Evolutionary conservation across 2,113 vertebrate genomes (phyloP), one percentile per base, ranked within the genome.

Genomic region (Acanthochromis polyacanthus): DNA sequence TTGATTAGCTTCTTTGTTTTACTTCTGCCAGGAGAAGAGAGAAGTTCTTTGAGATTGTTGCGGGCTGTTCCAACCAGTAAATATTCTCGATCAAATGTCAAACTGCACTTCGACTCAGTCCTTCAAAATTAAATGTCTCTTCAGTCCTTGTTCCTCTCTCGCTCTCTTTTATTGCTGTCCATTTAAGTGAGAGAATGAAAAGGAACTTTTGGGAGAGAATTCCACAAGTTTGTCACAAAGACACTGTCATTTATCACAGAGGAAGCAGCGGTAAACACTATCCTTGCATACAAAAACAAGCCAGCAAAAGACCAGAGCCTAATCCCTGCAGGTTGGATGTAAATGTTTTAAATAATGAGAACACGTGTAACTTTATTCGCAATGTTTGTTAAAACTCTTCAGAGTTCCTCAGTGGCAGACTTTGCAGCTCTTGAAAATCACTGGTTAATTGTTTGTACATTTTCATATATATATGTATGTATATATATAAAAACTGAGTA

Each of bases 361-460:
- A 81, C 45, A 48, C 61, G 22, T 71, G 15, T 59, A 55, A 55
- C 28, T 82, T 87, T 63, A 83, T 71, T 77, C 16, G 71, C 74
- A 50, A 74, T 60, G 52, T 64, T 82, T 78, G 28, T 73, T 12
- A 81, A 83, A 76, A 69, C 46, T 78, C 46, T 43, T 78, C 52
- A 5, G 36, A 74, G 70, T 68, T 87, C 40, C 32, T 80, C 17
- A 82, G 68, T 84, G 82, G 86, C 80, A 88, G 84, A 87, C 61
- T 78, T 80, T n/a, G 81, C 76, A 88, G 84, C 81, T 87, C 22
- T 61, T 83, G 50, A 88, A 82, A 88, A 71, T 69, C 23, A 79
- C 28, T 77, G 25, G 60, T 66, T 81, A 74, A 68, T 48, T 53
- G 23, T 87, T 80, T 84, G 36, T 86, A 86, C 81, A 90, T 66